phyloP scores from a whole-genome alignment of 2,888 invertebrate species.

The Branchellion lobata region DNA sequence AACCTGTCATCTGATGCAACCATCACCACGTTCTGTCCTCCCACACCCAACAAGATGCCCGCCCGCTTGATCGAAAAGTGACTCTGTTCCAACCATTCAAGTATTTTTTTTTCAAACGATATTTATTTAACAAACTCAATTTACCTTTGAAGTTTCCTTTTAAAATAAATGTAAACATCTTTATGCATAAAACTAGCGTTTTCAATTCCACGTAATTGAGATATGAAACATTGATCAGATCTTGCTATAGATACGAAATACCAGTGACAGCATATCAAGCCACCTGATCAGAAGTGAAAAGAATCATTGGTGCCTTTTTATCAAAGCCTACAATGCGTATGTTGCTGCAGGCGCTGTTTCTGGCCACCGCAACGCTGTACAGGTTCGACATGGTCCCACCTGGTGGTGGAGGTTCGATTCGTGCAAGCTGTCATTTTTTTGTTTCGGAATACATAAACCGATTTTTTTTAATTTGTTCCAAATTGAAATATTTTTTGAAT shows the following conservation, averaged over 20 bases:
- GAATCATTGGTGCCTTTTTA: background rate
- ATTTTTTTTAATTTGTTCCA: too few species aligned
- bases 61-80: conserved; percentile 88
- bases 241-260: too few species aligned
- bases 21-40: conserved; percentile 78
- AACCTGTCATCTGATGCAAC: conserved; percentile 70
- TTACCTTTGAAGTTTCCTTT: too few species aligned
- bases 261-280: too few species aligned
- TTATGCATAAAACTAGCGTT: too few species aligned
- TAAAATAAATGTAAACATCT: too few species aligned
- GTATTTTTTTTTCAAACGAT: background rate
- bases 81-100: conserved; percentile 57
- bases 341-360: background rate
- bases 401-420: too few species aligned
- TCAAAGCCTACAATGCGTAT: background rate
- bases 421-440: too few species aligned
- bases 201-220: too few species aligned
- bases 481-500: too few species aligned
- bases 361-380: conserved; percentile 38
- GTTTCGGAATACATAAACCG: too few species aligned
- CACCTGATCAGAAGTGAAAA: conserved; percentile 40
- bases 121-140: background rate
- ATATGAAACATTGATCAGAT: too few species aligned
- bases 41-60: conserved; percentile 82
- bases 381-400: conserved; percentile 46